phyloP scores from a whole-genome alignment of 2,113 vertebrate genomes.

The Argyrosomus japonicus region DNA sequence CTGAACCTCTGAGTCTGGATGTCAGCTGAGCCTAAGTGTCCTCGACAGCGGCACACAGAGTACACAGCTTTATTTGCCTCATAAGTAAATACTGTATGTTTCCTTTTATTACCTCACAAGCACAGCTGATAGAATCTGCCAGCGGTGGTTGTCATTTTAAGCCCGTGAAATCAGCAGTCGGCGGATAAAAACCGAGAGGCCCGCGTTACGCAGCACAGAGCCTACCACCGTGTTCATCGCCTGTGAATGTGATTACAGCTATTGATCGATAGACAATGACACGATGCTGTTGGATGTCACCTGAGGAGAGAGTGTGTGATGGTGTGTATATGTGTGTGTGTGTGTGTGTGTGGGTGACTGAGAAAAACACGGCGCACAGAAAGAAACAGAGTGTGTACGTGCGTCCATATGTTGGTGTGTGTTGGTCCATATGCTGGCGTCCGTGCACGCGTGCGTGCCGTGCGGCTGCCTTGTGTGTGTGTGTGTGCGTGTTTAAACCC shows the following conservation, averaged over 20 bases:
- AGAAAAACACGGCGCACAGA: conserved; percentile 14
- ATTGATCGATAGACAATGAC: conserved; percentile 74
- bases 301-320: conserved; percentile 57
- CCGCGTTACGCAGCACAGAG: conserved; percentile 13
- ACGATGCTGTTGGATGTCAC: conserved; percentile 68
- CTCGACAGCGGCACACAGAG: conserved; percentile 12
- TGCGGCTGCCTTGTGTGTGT: background rate
- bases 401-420: conserved; percentile 46
- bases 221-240: conserved; percentile 23
- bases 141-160: conserved; percentile 37
- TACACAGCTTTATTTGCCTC: conserved; percentile 28
- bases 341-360: conserved; percentile 16
- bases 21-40: conserved; percentile 17
- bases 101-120: conserved; percentile 13
- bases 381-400: conserved; percentile 10
- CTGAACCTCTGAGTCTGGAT: background rate
- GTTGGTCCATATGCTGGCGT: conserved; percentile 50
- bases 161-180: conserved; percentile 38
- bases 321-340: conserved; percentile 5
- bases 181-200: conserved; percentile 42
- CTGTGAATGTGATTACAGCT: conserved; percentile 77
- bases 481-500: conserved; percentile 34
- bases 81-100: conserved; percentile 24
- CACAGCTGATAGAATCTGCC: conserved; percentile 28
- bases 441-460: background rate